Conservation (phyloP, 2,797 vertebrate species). For the Mionectes olivaceus region DNA sequence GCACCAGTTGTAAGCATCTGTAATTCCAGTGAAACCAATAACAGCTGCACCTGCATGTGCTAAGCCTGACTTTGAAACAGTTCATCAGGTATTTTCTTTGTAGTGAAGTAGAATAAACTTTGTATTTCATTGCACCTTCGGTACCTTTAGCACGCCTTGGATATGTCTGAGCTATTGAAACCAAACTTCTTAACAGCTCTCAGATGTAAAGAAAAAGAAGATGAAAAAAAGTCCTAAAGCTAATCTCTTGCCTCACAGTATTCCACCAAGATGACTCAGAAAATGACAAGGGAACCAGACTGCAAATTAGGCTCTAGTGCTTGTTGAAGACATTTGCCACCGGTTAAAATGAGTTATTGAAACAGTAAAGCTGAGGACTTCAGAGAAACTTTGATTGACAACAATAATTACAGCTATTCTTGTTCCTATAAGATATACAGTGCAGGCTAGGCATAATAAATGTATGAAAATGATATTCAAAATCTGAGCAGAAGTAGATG, state of each 20-base stretch:
- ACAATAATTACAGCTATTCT: constrained; percentile 69
- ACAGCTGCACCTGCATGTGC: constrained; percentile 55
- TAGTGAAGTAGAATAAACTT: constrained; percentile 45
- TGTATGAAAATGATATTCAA: constrained; percentile 54
- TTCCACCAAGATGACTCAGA: constrained; percentile 53
- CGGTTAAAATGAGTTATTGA: constrained; percentile 62
- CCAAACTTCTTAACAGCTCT: constrained; percentile 55
- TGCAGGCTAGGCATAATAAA: constrained; percentile 37
- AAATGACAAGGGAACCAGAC: constrained; percentile 63
- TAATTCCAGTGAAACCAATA: constrained; percentile 49
- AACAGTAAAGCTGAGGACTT: constrained; percentile 61
- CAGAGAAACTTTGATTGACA: constrained; percentile 71
- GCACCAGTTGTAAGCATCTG: not conserved
- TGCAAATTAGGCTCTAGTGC: constrained; percentile 67
- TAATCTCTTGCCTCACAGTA: constrained; percentile 58
- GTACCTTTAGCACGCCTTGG: not conserved
- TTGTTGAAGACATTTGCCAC: constrained; percentile 63
- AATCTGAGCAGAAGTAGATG: constrained; percentile 19
- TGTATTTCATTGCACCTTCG: constrained; percentile 42
- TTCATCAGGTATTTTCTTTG: constrained; percentile 45
- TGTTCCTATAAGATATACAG: constrained; percentile 49
- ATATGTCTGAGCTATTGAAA: constrained; percentile 44
- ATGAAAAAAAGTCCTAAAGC: constrained; percentile 51
- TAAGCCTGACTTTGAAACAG: constrained; percentile 31
- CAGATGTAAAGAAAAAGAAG: constrained; percentile 50